Base-by-base conservation (phyloP, 2,797 vertebrate species). In the Siniperca scherzeri region DNA sequence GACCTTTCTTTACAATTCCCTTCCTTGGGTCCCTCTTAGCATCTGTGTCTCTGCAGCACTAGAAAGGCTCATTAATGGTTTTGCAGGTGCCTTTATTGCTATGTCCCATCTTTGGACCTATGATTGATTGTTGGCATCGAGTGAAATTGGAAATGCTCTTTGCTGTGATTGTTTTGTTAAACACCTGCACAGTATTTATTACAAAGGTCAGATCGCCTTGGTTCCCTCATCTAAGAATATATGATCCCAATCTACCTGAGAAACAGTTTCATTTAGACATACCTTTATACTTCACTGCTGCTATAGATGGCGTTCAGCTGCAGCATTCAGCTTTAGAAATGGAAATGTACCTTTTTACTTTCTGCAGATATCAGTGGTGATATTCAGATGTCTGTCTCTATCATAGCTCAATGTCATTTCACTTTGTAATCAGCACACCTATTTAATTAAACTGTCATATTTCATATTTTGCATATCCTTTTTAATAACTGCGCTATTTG, bases 1-100 rank as follows among this genome's bases (percentile, higher is more conserved):
- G 96, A 96, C 96, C 96, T 92, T 91, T 94, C 92, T 94, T 93
- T 92, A 92, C 83, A 91, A 91, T 89, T 88, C 88, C 77, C 88
- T 33, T 73, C 84, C 91, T 82, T 64, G 19, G 79, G 85, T 89
- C 74, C 86, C 84, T 87, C 82, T 77, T 79, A 68, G 86, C 93
- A 93, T 94, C 92, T 94, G 95, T 88, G 91, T 93, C 91, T 92
- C 87, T 68, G 13, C 83, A 78, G 82, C 86, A 73, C 62, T 44
- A 80, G 83, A 87, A 86, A 92, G 85, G 79, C 90, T 94, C 86
- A 93, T 94, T 93, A 94, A 92, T 92, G 92, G 52, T 84, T 91
- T 85, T 74, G 86, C 90, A 88, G 91, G 91, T 88, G 89, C 90
- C 74, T 91, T 93, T 91, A 94, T 94, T 94, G 89, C 91, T 77